Evolutionary conservation across 2,888 invertebrate species (phyloP).

Genomic region (Pristionchus japonicus): DNA sequence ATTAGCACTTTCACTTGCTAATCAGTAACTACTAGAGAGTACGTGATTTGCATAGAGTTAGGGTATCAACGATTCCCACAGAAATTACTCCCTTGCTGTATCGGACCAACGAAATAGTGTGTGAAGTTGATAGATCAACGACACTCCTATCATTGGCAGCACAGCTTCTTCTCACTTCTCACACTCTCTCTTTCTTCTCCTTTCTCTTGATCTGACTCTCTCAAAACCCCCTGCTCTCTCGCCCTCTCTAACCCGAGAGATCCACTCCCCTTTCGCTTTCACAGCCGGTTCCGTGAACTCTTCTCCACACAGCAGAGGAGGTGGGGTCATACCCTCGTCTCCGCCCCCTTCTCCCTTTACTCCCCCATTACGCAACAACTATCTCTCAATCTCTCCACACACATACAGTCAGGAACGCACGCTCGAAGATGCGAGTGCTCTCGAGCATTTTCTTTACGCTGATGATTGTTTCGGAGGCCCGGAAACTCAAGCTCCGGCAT

Average conservation of each 20-base stretch:
- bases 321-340: background rate
- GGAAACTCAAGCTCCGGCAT: slow-evolving; percentile 40
- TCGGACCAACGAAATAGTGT: too few relatives aligned
- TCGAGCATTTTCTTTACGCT: background rate
- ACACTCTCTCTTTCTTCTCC: slow-evolving; percentile 21
- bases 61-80: too few relatives aligned
- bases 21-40: too few relatives aligned
- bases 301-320: background rate
- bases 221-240: too few relatives aligned
- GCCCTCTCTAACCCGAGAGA: too few relatives aligned
- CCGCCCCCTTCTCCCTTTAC: background rate
- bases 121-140: too few relatives aligned
- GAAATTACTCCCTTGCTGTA: too few relatives aligned
- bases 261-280: slow-evolving; percentile 5
- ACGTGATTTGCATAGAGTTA: too few relatives aligned
- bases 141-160: too few relatives aligned
- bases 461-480: background rate
- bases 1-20: too few relatives aligned
- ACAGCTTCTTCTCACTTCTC: background rate
- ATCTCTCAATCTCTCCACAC: too few relatives aligned
- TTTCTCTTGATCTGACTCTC: too few relatives aligned
- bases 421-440: background rate
- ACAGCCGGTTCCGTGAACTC: slow-evolving; percentile 34
- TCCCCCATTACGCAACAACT: slow-evolving; percentile 5
- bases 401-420: background rate